Evolutionary conservation across 2,797 vertebrate species (phyloP).

Genomic region (Enteromius argenteus): DNA sequence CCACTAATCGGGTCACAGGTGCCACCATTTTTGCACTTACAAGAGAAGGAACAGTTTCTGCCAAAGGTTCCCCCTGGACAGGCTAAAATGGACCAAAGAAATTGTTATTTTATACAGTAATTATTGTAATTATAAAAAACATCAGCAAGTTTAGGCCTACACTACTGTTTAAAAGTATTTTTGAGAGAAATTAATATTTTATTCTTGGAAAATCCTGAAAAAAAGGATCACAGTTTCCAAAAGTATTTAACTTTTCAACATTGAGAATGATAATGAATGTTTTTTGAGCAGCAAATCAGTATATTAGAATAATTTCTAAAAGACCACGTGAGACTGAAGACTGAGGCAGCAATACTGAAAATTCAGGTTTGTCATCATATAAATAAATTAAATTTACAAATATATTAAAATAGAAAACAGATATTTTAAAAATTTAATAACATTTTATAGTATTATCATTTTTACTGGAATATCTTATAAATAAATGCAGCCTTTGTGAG

Average conservation of each 20-base stretch:
- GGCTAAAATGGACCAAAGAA: slow-evolving; percentile 68
- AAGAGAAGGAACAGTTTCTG: slow-evolving; percentile 81
- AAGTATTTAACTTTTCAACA: neutral
- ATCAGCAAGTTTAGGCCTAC: neutral
- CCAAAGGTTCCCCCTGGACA: slow-evolving; percentile 82
- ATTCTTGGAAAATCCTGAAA: neutral
- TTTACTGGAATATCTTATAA: neutral
- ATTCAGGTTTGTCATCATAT: neutral
- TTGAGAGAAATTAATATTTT: neutral
- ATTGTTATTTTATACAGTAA: neutral
- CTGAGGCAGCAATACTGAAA: neutral
- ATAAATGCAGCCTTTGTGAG: neutral
- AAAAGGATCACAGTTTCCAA: neutral
- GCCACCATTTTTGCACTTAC: slow-evolving; percentile 82
- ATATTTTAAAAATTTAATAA: neutral
- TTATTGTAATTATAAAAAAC: neutral
- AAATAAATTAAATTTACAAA: neutral
- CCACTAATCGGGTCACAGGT: slow-evolving; percentile 77
- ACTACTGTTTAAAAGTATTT: neutral
- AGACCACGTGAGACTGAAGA: neutral
- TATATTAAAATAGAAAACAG: neutral
- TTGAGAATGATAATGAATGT: neutral
- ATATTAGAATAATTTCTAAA: neutral
- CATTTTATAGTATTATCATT: neutral
- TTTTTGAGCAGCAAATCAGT: neutral